Base-by-base conservation (phyloP, 1,140 invertebrate species). In the Trachelipus rathkii region DNA sequence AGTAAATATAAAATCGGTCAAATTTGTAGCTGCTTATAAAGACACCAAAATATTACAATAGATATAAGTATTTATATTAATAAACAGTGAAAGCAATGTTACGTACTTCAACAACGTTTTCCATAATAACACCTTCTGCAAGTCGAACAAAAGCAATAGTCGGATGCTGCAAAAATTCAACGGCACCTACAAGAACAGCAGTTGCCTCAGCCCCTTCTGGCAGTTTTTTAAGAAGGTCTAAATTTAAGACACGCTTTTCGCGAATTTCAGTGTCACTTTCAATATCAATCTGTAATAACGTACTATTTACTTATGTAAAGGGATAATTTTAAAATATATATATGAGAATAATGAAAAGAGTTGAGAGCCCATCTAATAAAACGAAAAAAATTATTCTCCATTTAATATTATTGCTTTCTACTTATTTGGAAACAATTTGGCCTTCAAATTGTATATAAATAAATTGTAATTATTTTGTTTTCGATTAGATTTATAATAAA, bases 71-170 rank as follows among this genome's bases (percentile, higher is more conserved):
- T 66, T 66, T 23, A 23, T 23, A 66, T 1, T 19, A 66, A 66
- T 23, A 1, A 1, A 15, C 69, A 71, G 13, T 13, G n/a, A n/a
- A n/a, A n/a, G n/a, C n/a, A 33, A 44, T 33, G 3, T 15, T 24
- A 44, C 69, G 23, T 82, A 88, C 87, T 86, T 98, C 96, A 0
- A 96, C 95, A 23, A 98, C 88, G 7, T 93, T 91, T 8, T 94
- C 92, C 87, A 96, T 93, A 5, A 89, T 84, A 24, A 93, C 90
- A 77, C 92, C 93, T 84, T 95, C 92, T 0, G 94, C 92, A 11
- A 98, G 86, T 79, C 95, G 88, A 0, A 97, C 91, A 85, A 97
- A 97, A 4, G 95, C 95, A 82, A 96, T 94, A 0, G 94, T 94
- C 0, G 95, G 94, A 82, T 94, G 91, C 75, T 92, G 89, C 7